Evolutionary conservation across 2,797 vertebrate species (phyloP), one percentile per base, ranked within the genome.

Genomic region (Falco berigora): DNA sequence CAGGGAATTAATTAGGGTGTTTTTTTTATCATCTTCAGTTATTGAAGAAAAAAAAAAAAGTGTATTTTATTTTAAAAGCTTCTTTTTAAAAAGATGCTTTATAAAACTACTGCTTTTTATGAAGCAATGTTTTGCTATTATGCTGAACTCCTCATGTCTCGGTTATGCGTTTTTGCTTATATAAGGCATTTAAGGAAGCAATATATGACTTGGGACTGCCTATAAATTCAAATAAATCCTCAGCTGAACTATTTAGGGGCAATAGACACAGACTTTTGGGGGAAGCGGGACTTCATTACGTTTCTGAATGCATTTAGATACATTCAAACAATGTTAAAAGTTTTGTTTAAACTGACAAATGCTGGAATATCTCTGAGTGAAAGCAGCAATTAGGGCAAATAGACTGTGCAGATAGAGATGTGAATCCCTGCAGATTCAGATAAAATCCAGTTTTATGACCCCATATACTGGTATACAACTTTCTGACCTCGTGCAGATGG

Each of bases 141-240:
- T 55, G 85, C 78, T 96, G 96, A 97, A 82, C 71, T 92, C 55
- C 55, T 89, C 49, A 8, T 53, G 78, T 82, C 76, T 90, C 79
- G 40, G 81, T 95, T 92, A 83, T 40, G 49, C 38, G 11, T 18
- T 97, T 97, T 96, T 97, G 95, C 94, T 97, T 97, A 59, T 89
- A 91, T 90, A 93, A 94, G 91, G 58, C 88, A 86, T 94, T 96
- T 96, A 93, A 90, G 72, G 83, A 92, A 87, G 86, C 91, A 94
- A 84, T 97, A 92, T 84, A 79, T 75, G 88, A 82, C 88, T 91
- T 82, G 34, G 52, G 36, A 36, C 77, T 97, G 77, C 49, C 88
- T 95, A 92, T 97, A 97, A 96, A 97, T 97, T 97, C 90, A 95
- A 92, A 96, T 95, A 97, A 97, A 97, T 95, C n/a, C 93, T 92